Evolutionary conservation across 30 jellyfish, hydroid and myxozoan genomes (phyloP), one percentile per base, ranked within the genome.

Genomic region (Hydractinia symbiolongicarpus): DNA sequence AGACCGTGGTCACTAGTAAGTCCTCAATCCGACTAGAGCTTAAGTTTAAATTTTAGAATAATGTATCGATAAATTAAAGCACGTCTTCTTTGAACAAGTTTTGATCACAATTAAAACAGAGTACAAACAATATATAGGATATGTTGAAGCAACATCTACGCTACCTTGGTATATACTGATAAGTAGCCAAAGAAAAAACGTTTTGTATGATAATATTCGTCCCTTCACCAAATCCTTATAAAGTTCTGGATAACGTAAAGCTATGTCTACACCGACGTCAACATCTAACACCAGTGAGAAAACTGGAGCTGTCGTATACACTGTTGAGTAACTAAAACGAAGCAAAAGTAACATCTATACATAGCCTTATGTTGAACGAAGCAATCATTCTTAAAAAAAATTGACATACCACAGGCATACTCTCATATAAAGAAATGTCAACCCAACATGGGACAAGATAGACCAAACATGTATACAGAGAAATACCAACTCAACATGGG

Each of bases 161-260:
- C 44, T 69, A 91, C 98, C 98, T 91, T 91, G 98, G 83, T 91
- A 91, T 8, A 91, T 91, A 53, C 98, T 91, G 88, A 91, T 86
- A 10, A 91, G 89, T 67, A 91, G 61, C 98, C 98, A 91, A 40
- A 91, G 52, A 30, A 91, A 91, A 74, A 91, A 91, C 21, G 98
- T 91, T 73, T 91, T 91, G 75, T 86, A 91, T 4, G 98, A 91
- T n/a, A 91, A 77, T 49, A 86, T 82, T 51, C 98, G 87, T 40
- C 98, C 98, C 87, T 91, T 91, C 64, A 91, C 98, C 21, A 91
- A 90, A 66, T 91, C 98, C 79, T 91, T 91, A 61, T 91, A 91
- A 19, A 91, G 80, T 74, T 91, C 98, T 4, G 98, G 98, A 64
- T 91, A 91, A n/a, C 95, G 86, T 77, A 91, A 54, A 3, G 98